Evolutionary conservation across 2,797 vertebrate species (phyloP).

Genomic region (Alca torda): DNA sequence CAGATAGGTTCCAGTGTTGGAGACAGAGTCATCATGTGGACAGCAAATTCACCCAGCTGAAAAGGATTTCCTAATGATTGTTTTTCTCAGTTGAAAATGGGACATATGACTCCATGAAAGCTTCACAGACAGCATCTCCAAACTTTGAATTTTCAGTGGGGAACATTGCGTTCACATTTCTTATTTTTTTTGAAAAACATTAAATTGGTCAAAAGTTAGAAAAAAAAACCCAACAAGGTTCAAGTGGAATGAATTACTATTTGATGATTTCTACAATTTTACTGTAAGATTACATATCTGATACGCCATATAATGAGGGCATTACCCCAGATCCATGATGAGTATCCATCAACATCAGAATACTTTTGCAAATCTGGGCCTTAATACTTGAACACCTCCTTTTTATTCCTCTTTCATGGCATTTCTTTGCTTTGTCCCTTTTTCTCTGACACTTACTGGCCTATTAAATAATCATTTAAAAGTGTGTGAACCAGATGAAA

Average conservation of each 20-base stretch:
- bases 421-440: background rate
- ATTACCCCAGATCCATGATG: background rate
- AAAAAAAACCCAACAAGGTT: background rate
- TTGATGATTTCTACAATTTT: background rate
- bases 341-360: background rate
- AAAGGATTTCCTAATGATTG: background rate
- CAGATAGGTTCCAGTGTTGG: background rate
- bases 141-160: background rate
- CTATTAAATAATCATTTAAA: background rate
- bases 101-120: background rate
- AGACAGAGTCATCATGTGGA: background rate
- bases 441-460: background rate
- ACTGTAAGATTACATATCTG: no score
- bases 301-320: rapidly evolving
- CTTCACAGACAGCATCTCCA: background rate
- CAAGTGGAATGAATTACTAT: background rate
- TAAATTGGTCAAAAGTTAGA: background rate
- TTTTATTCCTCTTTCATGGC: background rate
- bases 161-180: background rate
- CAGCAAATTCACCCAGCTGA: background rate
- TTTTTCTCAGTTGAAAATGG: background rate
- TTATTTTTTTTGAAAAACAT: background rate
- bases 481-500: background rate
- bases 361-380: background rate
- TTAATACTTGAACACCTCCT: background rate